Evolutionary conservation across 2,113 vertebrate genomes (phyloP).

Genomic region (Oryzias melastigma): DNA sequence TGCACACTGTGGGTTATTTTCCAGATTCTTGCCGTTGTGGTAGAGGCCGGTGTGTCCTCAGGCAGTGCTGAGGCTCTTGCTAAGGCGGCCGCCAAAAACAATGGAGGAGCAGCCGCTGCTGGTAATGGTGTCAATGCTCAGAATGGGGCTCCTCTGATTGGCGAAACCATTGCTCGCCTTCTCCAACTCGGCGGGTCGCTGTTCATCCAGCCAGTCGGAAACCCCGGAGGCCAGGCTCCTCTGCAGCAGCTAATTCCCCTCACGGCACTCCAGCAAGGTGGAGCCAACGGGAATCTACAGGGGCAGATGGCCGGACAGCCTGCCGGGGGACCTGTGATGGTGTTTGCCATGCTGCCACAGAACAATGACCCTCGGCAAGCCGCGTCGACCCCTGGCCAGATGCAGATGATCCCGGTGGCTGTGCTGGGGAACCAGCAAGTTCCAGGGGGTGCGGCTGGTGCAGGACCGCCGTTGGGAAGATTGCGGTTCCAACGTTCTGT

Average conservation of each 20-base stretch:
- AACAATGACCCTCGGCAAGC: conserved; percentile 36
- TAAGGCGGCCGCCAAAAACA: conserved; percentile 49
- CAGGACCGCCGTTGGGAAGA: conserved; percentile 11
- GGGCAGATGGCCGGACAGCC: conserved; percentile 32
- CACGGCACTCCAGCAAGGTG: conserved; percentile 46
- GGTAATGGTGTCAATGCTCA: conserved; percentile 51
- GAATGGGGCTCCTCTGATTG: conserved; percentile 52
- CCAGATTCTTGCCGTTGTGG: conserved; percentile 40
- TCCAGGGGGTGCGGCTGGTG: conserved; percentile 2
- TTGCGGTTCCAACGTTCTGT: conserved; percentile 54
- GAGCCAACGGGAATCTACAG: conserved; percentile 38
- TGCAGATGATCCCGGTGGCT: conserved; percentile 50
- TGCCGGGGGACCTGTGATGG: conserved; percentile 34
- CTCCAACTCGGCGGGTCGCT: conserved; percentile 56
- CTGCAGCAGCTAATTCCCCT: conserved; percentile 51
- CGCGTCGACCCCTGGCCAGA: conserved; percentile 39
- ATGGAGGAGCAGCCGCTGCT: conserved; percentile 34
- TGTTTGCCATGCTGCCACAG: conserved; percentile 56
- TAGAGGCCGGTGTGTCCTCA: conserved; percentile 59
- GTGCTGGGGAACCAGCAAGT: conserved; percentile 47
- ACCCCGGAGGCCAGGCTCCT: conserved; percentile 42
- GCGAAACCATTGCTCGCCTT: conserved; percentile 51
- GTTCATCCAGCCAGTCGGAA: conserved; percentile 59
- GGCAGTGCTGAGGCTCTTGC: conserved; percentile 62
- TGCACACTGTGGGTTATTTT: conserved; percentile 57